Percentiles rank a stretch among this genome's conserved stretches.
phyloP scores from a whole-genome alignment of 2,888 invertebrate genomes.

The Brachyopa scutellaris region DNA sequence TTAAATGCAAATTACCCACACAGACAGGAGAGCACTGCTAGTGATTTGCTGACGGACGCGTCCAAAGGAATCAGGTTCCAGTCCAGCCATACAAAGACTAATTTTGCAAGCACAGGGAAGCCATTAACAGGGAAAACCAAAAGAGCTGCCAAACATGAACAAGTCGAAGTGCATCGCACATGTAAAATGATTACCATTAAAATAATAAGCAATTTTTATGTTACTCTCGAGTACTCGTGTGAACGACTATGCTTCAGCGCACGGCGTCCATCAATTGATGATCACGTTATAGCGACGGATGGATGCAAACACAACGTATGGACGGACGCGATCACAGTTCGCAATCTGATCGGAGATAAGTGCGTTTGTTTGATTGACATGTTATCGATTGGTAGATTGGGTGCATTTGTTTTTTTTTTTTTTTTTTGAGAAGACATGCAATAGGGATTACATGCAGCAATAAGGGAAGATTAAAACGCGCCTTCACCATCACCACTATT shows the following conservation, averaged over 20 bases:
- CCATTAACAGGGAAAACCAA: slow-evolving; percentile 49
- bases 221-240: slow-evolving; percentile 42
- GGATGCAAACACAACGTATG: slow-evolving; percentile 22
- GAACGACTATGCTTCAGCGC: slow-evolving; percentile 28
- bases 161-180: slow-evolving; percentile 61
- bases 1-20: slow-evolving; percentile 67
- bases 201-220: slow-evolving; percentile 71
- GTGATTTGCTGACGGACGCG: slow-evolving; percentile 53
- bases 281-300: slow-evolving; percentile 10
- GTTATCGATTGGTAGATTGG: slow-evolving; percentile 57
- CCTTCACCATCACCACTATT: too few relatives aligned
- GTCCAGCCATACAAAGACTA: slow-evolving; percentile 24
- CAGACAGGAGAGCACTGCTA: slow-evolving; percentile 39
- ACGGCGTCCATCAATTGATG: slow-evolving; percentile 39
- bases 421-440: slow-evolving; percentile 42
- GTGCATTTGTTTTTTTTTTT: background rate
- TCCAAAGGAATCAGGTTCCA: slow-evolving; percentile 46
- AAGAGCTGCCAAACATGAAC: slow-evolving; percentile 53
- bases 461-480: slow-evolving; percentile 9
- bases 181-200: slow-evolving; percentile 71
- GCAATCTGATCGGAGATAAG: slow-evolving; percentile 40
- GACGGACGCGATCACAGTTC: background rate
- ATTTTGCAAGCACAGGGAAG: slow-evolving; percentile 33
- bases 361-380: slow-evolving; percentile 67
- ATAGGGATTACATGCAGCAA: slow-evolving; percentile 35